These are phyloP conservation scores for Caenorhabditis doughertyi DNA, from an alignment of 2,888 invertebrate genomes.

Conservation along the genomic window DNA sequence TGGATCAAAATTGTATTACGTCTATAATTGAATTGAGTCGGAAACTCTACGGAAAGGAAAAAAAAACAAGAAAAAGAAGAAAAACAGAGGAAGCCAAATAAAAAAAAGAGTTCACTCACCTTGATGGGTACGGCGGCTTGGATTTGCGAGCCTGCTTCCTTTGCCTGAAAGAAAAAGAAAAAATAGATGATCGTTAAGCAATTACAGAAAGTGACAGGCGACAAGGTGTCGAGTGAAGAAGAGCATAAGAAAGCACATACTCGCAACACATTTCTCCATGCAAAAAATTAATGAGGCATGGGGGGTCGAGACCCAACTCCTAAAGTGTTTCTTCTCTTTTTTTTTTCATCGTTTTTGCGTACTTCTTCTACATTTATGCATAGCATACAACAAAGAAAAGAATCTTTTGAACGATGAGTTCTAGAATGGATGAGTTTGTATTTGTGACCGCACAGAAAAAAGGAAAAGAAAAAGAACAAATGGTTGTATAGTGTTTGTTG, in stretches of 20 bases:
- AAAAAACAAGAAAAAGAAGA: slow-evolving; percentile 42
- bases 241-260: slow-evolving; percentile 5
- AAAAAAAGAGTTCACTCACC: slow-evolving; percentile 45
- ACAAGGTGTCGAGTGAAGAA: slow-evolving; percentile 13
- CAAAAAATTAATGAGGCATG: slow-evolving; percentile 62
- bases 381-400: slow-evolving; percentile 42
- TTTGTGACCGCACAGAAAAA: slow-evolving; percentile 24
- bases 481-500: slow-evolving; percentile 46
- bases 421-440: slow-evolving; percentile 19
- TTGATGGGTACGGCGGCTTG: slow-evolving; percentile 74
- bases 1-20: slow-evolving; percentile 29
- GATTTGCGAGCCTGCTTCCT: slow-evolving; percentile 79
- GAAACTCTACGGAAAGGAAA: slow-evolving; percentile 17
- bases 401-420: slow-evolving; percentile 43
- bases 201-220: slow-evolving; percentile 51
- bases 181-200: slow-evolving; percentile 25
- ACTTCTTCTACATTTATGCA: slow-evolving; percentile 46
- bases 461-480: slow-evolving; percentile 22
- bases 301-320: slow-evolving; percentile 15
- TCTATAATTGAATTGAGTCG: slow-evolving; percentile 49
- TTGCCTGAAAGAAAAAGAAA: slow-evolving; percentile 70
- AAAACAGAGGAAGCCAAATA: slow-evolving; percentile 32
- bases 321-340: slow-evolving; percentile 52
- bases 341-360: background rate
- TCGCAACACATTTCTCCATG: slow-evolving; percentile 28